phyloP scores from a whole-genome alignment of 1,140 invertebrate species.

The Drosophila novamexicana region DNA sequence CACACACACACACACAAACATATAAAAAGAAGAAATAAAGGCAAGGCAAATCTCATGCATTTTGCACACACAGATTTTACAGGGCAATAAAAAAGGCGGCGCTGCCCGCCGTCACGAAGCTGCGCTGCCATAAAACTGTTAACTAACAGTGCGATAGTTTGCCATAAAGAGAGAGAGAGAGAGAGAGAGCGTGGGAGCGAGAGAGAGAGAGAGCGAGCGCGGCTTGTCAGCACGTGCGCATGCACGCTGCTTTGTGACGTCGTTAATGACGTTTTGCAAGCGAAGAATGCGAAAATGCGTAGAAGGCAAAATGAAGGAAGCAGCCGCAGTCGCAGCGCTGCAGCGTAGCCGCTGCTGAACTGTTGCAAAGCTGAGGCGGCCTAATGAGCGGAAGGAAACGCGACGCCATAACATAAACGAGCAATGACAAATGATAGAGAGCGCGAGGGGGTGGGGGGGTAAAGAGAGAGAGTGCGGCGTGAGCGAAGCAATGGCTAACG shows the following conservation, averaged over 20 bases:
- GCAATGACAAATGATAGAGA: constrained; percentile 31
- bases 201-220: constrained; percentile 10
- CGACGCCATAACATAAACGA: constrained; percentile 27
- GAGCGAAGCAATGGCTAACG: constrained; percentile 17
- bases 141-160: constrained; percentile 30
- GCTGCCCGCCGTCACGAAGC: constrained; percentile 22
- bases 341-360: background rate
- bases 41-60: constrained; percentile 43
- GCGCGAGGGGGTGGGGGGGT: background rate
- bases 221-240: constrained; percentile 46
- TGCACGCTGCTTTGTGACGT: constrained; percentile 58
- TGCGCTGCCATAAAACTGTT: constrained; percentile 42
- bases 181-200: background rate
- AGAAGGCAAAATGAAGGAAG: constrained; percentile 29
- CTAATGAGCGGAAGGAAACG: constrained; percentile 80
- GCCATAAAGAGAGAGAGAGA: constrained; percentile 13
- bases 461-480: background rate
- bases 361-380: constrained; percentile 39
- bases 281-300: constrained; percentile 76
- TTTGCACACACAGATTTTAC: constrained; percentile 48
- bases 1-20: constrained; percentile 20
- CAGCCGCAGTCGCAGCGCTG: constrained; percentile 30
- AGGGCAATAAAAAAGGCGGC: constrained; percentile 43
- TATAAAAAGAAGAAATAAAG: constrained; percentile 10
- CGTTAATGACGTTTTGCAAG: constrained; percentile 66